Percentiles rank a stretch among this genome's conserved stretches.
phyloP scores from a whole-genome alignment of 1,140 invertebrate genomes.

The Neodiprion virginianus region DNA sequence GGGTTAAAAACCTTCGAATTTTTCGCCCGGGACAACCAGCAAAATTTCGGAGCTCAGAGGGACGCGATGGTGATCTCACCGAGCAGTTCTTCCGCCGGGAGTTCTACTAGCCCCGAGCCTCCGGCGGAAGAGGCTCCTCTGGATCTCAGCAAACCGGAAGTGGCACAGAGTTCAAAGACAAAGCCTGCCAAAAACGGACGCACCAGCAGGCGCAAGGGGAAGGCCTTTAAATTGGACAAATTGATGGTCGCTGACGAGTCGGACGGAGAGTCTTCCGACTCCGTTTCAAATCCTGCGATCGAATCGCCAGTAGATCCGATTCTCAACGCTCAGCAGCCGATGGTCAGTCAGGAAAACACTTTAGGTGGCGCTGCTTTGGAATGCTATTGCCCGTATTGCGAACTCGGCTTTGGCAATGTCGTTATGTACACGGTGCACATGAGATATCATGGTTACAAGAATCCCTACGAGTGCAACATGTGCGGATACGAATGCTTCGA shows the following conservation, averaged over 20 bases:
- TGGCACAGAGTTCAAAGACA: neutral
- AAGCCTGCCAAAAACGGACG: constrained; percentile 30
- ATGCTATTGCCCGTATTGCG: constrained; percentile 85
- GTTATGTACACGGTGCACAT: constrained; percentile 96
- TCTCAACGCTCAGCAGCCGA: neutral
- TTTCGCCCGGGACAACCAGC: neutral
- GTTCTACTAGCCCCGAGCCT: neutral
- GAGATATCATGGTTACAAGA: constrained; percentile 89
- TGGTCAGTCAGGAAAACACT: constrained; percentile 14
- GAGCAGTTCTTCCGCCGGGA: neutral
- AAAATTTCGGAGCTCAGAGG: neutral
- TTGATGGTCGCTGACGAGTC: constrained; percentile 60
- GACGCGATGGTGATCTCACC: neutral
- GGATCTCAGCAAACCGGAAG: constrained; percentile 64
- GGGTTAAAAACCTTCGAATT: constrained; percentile 20
- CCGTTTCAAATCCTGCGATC: constrained; percentile 17
- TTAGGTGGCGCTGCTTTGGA: constrained; percentile 18
- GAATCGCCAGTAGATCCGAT: neutral
- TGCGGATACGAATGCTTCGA: constrained; percentile 86
- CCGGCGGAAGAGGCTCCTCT: constrained; percentile 46
- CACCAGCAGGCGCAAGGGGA: constrained; percentile 80
- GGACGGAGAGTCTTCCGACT: constrained; percentile 58
- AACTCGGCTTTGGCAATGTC: constrained; percentile 88
- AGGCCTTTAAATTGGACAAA: constrained; percentile 77
- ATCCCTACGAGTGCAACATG: constrained; percentile 95